A percentile compares a stretch with the other conserved stretches of the same genome.
phyloP scores from a whole-genome alignment of 2,797 vertebrate genomes.

The Phataginus tetradactyla region DNA sequence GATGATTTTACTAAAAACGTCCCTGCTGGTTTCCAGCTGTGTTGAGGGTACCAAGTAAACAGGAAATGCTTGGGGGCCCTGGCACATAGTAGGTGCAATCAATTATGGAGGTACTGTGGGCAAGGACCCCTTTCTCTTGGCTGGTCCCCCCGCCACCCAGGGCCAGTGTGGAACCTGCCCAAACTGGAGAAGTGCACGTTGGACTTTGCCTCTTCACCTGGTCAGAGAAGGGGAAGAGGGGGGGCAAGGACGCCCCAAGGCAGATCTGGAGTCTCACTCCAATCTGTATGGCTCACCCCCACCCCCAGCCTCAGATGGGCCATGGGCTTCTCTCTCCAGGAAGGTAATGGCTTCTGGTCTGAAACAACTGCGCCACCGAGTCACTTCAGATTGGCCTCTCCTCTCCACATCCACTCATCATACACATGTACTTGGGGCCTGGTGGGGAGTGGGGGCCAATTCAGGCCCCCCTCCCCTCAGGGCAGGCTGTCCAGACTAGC shows the following conservation, averaged over 20 bases:
- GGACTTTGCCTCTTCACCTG: slow-evolving; percentile 18
- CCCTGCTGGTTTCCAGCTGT: slow-evolving; percentile 74
- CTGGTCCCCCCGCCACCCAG: neutral
- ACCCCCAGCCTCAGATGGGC: slow-evolving; percentile 74
- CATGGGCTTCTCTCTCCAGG: slow-evolving; percentile 62
- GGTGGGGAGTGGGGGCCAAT: neutral
- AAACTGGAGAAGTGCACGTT: neutral
- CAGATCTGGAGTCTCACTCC: neutral
- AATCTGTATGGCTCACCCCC: neutral
- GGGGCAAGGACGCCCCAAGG: slow-evolving; percentile 8
- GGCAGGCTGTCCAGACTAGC: neutral
- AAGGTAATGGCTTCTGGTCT: slow-evolving; percentile 77
- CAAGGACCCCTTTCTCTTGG: neutral
- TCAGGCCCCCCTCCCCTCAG: neutral
- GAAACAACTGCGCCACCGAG: slow-evolving; percentile 77
- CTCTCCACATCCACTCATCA: neutral
- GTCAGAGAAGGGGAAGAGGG: neutral
- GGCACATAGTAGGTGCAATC: slow-evolving; percentile 48
- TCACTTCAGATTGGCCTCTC: slow-evolving; percentile 13
- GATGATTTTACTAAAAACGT: slow-evolving; percentile 64
- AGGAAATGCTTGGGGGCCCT: neutral
- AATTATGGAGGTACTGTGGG: neutral
- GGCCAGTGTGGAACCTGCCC: neutral
- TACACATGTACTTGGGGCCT: neutral
- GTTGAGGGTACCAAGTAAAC: slow-evolving; percentile 55